phyloP scores from a whole-genome alignment of 2,797 vertebrate species.

The Melanotaenia pygmaea region DNA sequence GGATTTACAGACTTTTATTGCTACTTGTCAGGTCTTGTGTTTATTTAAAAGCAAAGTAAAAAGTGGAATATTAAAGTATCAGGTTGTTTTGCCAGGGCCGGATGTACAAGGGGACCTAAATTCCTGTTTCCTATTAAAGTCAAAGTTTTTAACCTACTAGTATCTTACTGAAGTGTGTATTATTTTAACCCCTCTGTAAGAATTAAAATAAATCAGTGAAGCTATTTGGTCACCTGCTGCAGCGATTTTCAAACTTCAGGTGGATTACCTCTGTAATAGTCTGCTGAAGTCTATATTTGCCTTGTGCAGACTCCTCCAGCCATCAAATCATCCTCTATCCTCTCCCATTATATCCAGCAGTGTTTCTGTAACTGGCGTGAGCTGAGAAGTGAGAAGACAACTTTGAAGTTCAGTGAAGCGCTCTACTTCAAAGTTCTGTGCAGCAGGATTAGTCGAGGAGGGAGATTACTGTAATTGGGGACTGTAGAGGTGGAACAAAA shows the following conservation, averaged over 20 bases:
- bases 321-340: conserved; percentile 33
- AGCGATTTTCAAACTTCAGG: conserved; percentile 6
- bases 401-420: conserved; percentile 69
- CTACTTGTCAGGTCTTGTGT: no score
- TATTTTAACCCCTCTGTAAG: neutral
- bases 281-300: conserved; percentile 31
- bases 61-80: no score
- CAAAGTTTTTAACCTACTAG: neutral
- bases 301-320: conserved; percentile 20
- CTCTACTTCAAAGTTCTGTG: conserved; percentile 66
- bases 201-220: neutral
- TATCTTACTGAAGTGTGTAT: neutral
- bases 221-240: neutral
- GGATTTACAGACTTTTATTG: no score
- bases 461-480: conserved; percentile 77
- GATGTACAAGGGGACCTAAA: no score
- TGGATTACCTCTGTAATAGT: conserved; percentile 29
- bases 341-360: conserved; percentile 27
- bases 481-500: conserved; percentile 72
- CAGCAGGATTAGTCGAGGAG: conserved; percentile 64
- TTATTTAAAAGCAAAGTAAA: no score
- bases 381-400: conserved; percentile 46
- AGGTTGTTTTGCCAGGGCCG: no score
- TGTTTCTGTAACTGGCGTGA: conserved; percentile 39
- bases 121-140: no score